Evolutionary conservation across 2,888 invertebrate genomes (phyloP).

Genomic region (Imbricaverruca yamaguchii): DNA sequence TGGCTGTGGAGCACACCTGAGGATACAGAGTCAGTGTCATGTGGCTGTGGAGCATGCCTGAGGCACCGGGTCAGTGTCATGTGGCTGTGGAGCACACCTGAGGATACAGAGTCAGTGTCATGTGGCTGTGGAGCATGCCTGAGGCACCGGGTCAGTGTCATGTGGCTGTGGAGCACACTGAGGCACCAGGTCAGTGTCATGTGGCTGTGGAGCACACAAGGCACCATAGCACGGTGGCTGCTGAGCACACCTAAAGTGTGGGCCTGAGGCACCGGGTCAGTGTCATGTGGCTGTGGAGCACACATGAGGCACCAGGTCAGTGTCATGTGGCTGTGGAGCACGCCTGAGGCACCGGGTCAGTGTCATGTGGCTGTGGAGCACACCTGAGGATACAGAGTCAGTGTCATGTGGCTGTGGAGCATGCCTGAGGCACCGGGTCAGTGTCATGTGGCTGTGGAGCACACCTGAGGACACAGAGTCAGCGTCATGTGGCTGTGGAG

Average conservation of each 20-base stretch:
- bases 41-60: slow-evolving; percentile 83
- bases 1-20: slow-evolving; percentile 75
- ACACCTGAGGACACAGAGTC: no score
- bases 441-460: no score
- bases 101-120: slow-evolving; percentile 55
- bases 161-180: slow-evolving; percentile 72
- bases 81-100: slow-evolving; percentile 69
- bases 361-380: no score
- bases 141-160: slow-evolving; percentile 78
- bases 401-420: no score
- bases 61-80: slow-evolving; percentile 94
- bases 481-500: no score
- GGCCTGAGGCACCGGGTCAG: neutral
- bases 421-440: no score
- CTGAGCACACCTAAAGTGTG: neutral
- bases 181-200: slow-evolving; percentile 92
- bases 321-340: no score
- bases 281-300: no score
- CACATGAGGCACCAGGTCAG: no score
- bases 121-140: slow-evolving; percentile 52
- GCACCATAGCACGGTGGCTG: neutral
- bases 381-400: no score
- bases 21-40: slow-evolving; percentile 46
- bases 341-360: no score
- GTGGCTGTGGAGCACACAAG: slow-evolving; percentile 73